Conservation (phyloP, 2,113 vertebrate species). For the Mellivora capensis region DNA sequence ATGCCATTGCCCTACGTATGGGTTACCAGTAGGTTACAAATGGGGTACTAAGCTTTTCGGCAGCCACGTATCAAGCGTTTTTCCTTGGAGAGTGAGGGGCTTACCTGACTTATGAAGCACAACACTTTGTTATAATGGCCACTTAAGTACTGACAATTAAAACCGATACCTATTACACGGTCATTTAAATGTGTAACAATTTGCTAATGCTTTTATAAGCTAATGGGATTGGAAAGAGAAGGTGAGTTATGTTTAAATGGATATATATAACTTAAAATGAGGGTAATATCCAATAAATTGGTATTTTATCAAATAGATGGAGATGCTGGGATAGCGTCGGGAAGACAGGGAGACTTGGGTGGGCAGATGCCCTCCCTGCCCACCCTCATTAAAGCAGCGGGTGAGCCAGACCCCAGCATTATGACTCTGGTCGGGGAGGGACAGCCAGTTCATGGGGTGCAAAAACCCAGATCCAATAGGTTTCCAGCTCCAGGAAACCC, state of each 20-base stretch:
- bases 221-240: constrained; percentile 56
- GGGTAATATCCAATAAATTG: constrained; percentile 56
- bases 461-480: not conserved
- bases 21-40: not conserved
- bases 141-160: constrained; percentile 71
- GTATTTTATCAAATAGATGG: constrained; percentile 35
- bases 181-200: constrained; percentile 68
- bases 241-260: constrained; percentile 56
- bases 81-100: constrained; percentile 35
- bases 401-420: not conserved
- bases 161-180: constrained; percentile 68
- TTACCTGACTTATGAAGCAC: constrained; percentile 60
- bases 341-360: not conserved
- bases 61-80: not conserved
- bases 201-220: constrained; percentile 67
- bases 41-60: not conserved
- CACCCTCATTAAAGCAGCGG: not conserved
- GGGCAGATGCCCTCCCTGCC: not conserved
- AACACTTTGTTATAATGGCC: constrained; percentile 53
- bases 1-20: fast-evolving
- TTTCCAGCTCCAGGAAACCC: not conserved
- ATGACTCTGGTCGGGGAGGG: not conserved
- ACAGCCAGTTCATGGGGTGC: not conserved
- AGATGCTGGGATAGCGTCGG: not conserved
- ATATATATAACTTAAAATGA: constrained; percentile 58